Conservation (phyloP, 2,113 vertebrate species). For the Misgurnus anguillicaudatus region DNA sequence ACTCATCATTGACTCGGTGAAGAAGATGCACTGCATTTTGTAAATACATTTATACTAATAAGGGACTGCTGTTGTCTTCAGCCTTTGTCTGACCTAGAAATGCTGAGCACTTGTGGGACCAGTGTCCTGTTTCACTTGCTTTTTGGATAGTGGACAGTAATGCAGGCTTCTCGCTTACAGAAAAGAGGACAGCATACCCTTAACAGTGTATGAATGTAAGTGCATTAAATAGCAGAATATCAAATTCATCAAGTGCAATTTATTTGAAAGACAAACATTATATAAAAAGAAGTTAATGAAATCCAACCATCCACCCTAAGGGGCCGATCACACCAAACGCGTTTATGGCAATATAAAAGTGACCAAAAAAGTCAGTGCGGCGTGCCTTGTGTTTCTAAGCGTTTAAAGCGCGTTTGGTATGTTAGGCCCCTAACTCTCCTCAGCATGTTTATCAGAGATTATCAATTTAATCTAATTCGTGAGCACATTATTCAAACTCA, state of each 20-base stretch:
- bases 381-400: too few relatives aligned
- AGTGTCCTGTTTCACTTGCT: conserved; percentile 42
- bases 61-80: conserved; percentile 20
- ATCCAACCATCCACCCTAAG: too few relatives aligned
- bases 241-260: not conserved
- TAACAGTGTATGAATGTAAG: not conserved
- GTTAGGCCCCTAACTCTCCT: too few relatives aligned
- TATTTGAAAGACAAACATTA: too few relatives aligned
- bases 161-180: not conserved
- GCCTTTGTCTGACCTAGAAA: conserved; percentile 59
- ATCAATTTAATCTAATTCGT: too few relatives aligned
- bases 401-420: too few relatives aligned
- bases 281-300: too few relatives aligned
- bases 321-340: too few relatives aligned
- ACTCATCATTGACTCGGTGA: not conserved
- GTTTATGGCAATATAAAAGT: too few relatives aligned
- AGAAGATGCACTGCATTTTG: not conserved
- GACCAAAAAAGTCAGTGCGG: too few relatives aligned
- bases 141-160: not conserved
- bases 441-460: too few relatives aligned
- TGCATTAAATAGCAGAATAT: not conserved
- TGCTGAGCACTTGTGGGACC: conserved; percentile 43
- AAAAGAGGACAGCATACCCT: not conserved
- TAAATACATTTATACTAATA: not conserved
- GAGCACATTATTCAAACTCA: too few relatives aligned